Evolutionary conservation across 2,797 vertebrate species (phyloP), one percentile per base, ranked within the genome.

Genomic region (Numenius phaeopus): DNA sequence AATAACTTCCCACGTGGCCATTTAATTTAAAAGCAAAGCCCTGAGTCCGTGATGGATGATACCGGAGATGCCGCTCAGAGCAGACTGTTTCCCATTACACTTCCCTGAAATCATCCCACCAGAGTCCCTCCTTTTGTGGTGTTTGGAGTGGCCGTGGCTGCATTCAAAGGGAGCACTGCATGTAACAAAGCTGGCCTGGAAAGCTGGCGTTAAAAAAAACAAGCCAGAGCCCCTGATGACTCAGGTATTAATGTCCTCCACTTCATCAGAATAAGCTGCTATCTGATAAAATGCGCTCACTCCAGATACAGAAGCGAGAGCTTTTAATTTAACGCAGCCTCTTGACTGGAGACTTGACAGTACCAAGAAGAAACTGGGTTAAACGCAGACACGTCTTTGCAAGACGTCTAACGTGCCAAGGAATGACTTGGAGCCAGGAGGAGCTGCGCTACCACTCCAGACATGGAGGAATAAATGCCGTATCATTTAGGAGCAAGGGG

Each of bases 201-300:
- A 95, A 92, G 76, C 50, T 94, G 82, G 71, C 67, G 80, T 59
- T 40, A 84, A n/a, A 72, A 81, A 76, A 71, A 70, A 14, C 52
- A 87, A n/a, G 16, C 62, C 52, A 93, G 87, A 84, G 64, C 22
- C 29, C n/a, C 64, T 77, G 70, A 90, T 94, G 87, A 87, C 47
- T 90, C 85, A 57, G 58, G 70, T 91, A 89, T 84, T 95, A 70
- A 94, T 29, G 75, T 42, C 76, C 46, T 90, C 66, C 47, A 85
- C 79, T 89, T 72, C 73, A 89, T 57, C 77, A 93, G 52, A 73
- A 89, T 23, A 87, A 92, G 69, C 89, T 85, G 64, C 32, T 55
- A 4, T 62, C 54, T 94, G 75, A 91, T 85, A 40, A 94, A 91
- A 65, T 26, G 34, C 42, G 37, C 49, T 83, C 46, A 8, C 34